Evolutionary conservation across 30 jellyfish, hydroid and myxozoan species (phyloP).

Genomic region (Aurelia aurita): DNA sequence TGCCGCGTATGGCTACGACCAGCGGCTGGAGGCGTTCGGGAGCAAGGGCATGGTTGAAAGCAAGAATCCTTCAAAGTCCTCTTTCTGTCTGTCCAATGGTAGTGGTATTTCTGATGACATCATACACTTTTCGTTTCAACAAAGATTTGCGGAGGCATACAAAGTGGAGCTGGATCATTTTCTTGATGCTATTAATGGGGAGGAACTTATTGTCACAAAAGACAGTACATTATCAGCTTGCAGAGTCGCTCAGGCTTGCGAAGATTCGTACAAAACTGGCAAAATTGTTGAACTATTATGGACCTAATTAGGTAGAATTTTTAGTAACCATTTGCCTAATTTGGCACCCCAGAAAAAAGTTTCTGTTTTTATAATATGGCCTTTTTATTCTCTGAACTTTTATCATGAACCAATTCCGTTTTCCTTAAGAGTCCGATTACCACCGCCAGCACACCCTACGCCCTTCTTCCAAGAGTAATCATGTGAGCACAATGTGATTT

Average conservation of each 20-base stretch:
- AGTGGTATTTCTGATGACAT: slow-evolving; percentile 67
- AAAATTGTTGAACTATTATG: slow-evolving; percentile 48
- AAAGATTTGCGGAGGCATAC: slow-evolving; percentile 82
- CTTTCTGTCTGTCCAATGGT: slow-evolving; percentile 66
- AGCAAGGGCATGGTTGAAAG: slow-evolving; percentile 94
- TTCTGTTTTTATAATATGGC: no score
- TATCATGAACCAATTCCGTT: no score
- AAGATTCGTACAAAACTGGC: slow-evolving; percentile 91
- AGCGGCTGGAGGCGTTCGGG: slow-evolving; percentile 94
- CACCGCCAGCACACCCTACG: no score
- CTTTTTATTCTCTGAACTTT: no score
- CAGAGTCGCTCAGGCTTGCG: slow-evolving; percentile 91
- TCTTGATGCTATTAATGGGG: slow-evolving; percentile 80
- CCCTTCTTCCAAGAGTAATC: no score
- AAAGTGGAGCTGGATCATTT: slow-evolving; percentile 84
- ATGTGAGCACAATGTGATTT: no score
- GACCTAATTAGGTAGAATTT: background rate
- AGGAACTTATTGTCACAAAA: slow-evolving; percentile 34
- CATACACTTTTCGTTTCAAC: slow-evolving; percentile 73
- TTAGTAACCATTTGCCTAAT: no score
- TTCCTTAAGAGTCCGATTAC: no score
- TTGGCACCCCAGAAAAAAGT: no score
- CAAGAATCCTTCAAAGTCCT: slow-evolving; percentile 59
- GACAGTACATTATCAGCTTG: slow-evolving; percentile 72
- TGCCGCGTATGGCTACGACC: slow-evolving; percentile 98